A percentile compares a stretch with the other conserved stretches of the same genome.
phyloP scores from a whole-genome alignment of 2,113 vertebrate species.

The Genyomyrus donnyi region DNA sequence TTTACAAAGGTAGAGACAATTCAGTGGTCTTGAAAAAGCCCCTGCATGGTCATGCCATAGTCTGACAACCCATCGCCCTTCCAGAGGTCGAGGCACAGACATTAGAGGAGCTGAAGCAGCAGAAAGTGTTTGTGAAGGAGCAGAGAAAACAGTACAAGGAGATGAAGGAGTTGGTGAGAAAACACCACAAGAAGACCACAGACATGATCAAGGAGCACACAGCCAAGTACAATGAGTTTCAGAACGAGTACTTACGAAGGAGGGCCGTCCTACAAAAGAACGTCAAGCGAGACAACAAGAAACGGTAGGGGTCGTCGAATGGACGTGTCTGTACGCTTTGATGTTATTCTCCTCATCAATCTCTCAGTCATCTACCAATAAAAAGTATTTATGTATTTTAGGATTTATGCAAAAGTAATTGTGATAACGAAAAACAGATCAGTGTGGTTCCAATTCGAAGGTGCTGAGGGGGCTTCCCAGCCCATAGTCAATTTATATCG shows the following conservation, averaged over 20 bases:
- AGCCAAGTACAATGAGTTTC: slow-evolving; percentile 76
- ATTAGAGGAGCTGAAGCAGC: slow-evolving; percentile 87
- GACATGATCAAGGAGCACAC: slow-evolving; percentile 94
- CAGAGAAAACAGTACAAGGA: slow-evolving; percentile 97
- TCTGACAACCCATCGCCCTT: slow-evolving; percentile 11
- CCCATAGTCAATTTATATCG: background rate
- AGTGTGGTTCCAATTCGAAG: background rate
- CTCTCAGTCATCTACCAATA: background rate
- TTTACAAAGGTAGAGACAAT: background rate
- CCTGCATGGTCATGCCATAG: background rate
- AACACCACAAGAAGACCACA: slow-evolving; percentile 87
- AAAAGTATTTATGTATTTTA: background rate
- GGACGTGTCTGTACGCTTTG: background rate
- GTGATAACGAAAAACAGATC: background rate
- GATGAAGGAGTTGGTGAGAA: slow-evolving; percentile 92
- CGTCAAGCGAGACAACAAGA: slow-evolving; percentile 87
- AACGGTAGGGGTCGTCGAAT: slow-evolving; percentile 68
- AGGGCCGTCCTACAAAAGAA: slow-evolving; percentile 75
- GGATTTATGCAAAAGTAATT: background rate
- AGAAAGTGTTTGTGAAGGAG: slow-evolving; percentile 86
- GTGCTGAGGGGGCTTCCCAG: background rate
- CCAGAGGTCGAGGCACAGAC: slow-evolving; percentile 88
- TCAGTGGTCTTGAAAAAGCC: background rate
- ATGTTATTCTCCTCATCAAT: background rate
- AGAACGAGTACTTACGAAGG: slow-evolving; percentile 77